Conservation (phyloP, 2,888 invertebrate genomes). For the Tiliacea aurago region DNA sequence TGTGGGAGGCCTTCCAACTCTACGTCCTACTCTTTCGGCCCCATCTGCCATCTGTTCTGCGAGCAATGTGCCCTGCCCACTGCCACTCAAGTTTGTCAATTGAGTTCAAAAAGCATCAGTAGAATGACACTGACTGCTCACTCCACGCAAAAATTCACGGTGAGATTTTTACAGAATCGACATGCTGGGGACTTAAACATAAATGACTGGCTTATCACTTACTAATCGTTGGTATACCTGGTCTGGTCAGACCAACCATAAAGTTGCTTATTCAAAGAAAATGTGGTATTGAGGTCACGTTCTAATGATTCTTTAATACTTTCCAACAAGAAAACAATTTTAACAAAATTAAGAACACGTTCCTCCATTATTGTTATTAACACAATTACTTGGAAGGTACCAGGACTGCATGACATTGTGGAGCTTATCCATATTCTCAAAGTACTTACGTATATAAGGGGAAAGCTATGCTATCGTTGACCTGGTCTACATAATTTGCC, state of each 20-base stretch:
- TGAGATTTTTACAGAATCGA: too few relatives aligned
- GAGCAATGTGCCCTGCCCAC: too few relatives aligned
- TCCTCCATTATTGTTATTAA: not conserved
- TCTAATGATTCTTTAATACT: not conserved
- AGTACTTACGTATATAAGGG: slow-evolving; percentile 7
- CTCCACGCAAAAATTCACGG: too few relatives aligned
- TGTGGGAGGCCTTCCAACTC: too few relatives aligned
- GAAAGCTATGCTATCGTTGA: slow-evolving; percentile 30
- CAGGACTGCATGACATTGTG: slow-evolving; percentile 8
- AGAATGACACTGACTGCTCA: too few relatives aligned
- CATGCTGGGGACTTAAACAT: too few relatives aligned
- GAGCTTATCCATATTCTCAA: slow-evolving; percentile 11
- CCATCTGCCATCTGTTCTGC: too few relatives aligned
- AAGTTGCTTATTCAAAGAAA: not conserved
- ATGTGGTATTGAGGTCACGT: not conserved
- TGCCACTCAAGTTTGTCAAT: too few relatives aligned
- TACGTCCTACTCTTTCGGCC: too few relatives aligned
- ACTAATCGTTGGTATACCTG: too few relatives aligned
- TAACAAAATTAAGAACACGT: not conserved
- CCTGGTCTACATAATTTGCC: slow-evolving; percentile 47
- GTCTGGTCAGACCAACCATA: not conserved
- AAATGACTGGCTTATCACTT: too few relatives aligned
- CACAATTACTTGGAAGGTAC: slow-evolving; percentile 15
- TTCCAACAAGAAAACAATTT: not conserved
- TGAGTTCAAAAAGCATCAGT: too few relatives aligned